phyloP scores from a whole-genome alignment of 2,113 vertebrate species.

The Pteruthius melanotis region DNA sequence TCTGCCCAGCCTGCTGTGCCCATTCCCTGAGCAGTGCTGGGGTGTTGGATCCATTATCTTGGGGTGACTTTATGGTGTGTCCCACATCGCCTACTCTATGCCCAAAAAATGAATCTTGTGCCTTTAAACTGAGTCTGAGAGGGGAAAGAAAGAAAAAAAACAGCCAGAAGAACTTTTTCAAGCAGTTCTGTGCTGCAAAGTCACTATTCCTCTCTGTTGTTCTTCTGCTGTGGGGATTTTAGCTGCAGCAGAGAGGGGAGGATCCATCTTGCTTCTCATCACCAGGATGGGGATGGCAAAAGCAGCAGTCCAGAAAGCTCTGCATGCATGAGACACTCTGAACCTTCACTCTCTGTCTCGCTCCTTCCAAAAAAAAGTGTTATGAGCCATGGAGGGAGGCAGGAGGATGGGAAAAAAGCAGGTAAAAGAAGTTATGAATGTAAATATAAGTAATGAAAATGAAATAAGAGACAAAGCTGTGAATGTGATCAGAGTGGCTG shows the following conservation, averaged over 20 bases:
- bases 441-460: background rate
- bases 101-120: too few relatives aligned
- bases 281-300: background rate
- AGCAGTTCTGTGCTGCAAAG: too few relatives aligned
- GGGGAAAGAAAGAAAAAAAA: too few relatives aligned
- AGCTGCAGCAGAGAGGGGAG: too few relatives aligned
- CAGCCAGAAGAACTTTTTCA: too few relatives aligned
- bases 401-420: background rate
- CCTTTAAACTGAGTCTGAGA: too few relatives aligned
- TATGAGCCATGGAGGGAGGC: background rate
- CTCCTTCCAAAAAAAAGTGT: background rate
- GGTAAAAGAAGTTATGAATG: background rate
- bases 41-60: background rate
- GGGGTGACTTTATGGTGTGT: too few relatives aligned
- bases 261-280: conserved; percentile 3
- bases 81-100: too few relatives aligned
- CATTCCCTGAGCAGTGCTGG: background rate
- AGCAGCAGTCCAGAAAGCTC: conserved; percentile 11
- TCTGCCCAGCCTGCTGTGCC: background rate
- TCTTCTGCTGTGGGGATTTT: too few relatives aligned
- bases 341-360: background rate
- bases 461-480: background rate
- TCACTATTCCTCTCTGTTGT: too few relatives aligned
- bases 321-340: background rate
- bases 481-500: background rate